Evolutionary conservation across 2,113 vertebrate species (phyloP), one percentile per base, ranked within the genome.

Genomic region (Percopsis transmontana): DNA sequence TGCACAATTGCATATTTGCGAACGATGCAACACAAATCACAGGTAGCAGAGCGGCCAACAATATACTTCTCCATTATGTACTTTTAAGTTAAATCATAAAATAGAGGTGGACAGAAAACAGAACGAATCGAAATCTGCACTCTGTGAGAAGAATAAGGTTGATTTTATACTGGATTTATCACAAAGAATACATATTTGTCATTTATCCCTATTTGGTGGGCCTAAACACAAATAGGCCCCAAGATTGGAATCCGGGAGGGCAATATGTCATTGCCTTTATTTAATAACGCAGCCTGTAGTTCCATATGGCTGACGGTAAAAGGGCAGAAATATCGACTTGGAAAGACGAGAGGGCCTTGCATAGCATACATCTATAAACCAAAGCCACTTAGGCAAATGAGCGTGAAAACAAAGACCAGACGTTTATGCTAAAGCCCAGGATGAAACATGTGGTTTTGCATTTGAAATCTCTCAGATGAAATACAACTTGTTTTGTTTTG

Each of bases 201-300:
- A 83, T 83, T 79, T 78, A 56, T 81, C 83, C 57, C 58, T 24
- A 62, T 85, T 87, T 73, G 54, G 42, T 70, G 27, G 38, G 45
- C 54, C 52, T 66, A 58, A 79, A 74, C 51, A 72, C 64, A 77
- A 85, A 89, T 74, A 65, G 64, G 71, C 40, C 23, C 39, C 13
- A 45, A 77, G 62, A 79, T 16, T 65, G 60, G 10, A 77, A 51
- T 54, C 41, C 5, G 48, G 41, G 53, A 64, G 71, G 70, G 57
- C n/a, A 2, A 75, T 78, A 72, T 68, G 62, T 82, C 72, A 80
- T 16, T 55, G 62, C 11, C 20, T 33, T 77, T 77, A 77, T 83
- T 86, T 70, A 83, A 86, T 87, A 76, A 85, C 72, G 53, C 39
- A 69, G 67, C 53, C 67, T 66, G 16, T 53, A 52, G 52, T 59